Conservation (phyloP, 2,888 invertebrate species). For the Psococerastis gibbosa region DNA sequence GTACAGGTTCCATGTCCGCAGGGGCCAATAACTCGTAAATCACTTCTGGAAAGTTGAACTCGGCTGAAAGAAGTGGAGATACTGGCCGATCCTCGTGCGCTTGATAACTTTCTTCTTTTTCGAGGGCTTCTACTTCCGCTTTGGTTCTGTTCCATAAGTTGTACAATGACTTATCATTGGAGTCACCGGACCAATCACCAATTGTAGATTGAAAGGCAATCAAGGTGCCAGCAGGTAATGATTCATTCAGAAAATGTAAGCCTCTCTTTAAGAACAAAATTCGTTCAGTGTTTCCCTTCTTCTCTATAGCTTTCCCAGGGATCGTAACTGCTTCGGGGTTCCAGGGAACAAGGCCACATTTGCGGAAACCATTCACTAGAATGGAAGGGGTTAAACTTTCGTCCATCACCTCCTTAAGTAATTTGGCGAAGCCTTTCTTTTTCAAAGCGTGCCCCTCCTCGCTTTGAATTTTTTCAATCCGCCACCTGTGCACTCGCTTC, state of each 20-base stretch:
- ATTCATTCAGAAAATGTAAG: too few species aligned
- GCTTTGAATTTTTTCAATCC: neutral
- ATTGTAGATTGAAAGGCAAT: too few species aligned
- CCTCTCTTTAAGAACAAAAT: neutral
- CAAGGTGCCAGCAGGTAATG: too few species aligned
- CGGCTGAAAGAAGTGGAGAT: too few species aligned
- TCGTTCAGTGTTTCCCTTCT: neutral
- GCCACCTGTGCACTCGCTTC: neutral
- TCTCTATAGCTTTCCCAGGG: neutral
- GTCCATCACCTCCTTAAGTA: neutral
- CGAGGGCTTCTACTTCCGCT: too few species aligned
- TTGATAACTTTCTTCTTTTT: too few species aligned
- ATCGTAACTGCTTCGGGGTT: neutral
- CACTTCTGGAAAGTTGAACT: too few species aligned
- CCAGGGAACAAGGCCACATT: neutral
- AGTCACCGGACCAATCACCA: constrained; percentile 17
- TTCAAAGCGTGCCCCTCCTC: neutral
- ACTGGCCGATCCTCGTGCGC: too few species aligned
- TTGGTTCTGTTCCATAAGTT: neutral
- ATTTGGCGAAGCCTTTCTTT: neutral
- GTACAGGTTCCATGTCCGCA: too few species aligned
- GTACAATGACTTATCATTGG: neutral
- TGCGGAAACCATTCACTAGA: neutral
- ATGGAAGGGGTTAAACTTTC: too few species aligned
- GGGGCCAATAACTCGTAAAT: too few species aligned